Percentiles rank a stretch among this genome's conserved stretches.
These are phyloP conservation scores for Aphis gossypii DNA, from an alignment of 1,140 invertebrate genomes.

Conservation along the genomic window DNA sequence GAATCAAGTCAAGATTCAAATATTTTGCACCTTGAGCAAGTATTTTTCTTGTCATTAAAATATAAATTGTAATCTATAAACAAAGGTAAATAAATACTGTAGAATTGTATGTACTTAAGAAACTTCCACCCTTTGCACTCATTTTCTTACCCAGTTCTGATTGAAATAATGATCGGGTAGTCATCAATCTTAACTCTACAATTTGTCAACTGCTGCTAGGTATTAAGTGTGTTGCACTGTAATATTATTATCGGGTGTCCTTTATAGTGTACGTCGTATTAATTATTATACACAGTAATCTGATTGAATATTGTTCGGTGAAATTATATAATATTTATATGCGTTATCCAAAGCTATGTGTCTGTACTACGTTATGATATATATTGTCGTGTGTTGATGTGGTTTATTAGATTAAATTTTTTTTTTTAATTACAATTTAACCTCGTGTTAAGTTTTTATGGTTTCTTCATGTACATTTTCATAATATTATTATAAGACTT, in stretches of 20 bases:
- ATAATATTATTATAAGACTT: neutral
- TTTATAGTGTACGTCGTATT: neutral
- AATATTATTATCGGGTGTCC: neutral
- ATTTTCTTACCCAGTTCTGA: neutral
- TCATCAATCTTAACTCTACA: neutral
- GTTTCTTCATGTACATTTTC: neutral
- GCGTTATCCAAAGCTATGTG: neutral
- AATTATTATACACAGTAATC: neutral
- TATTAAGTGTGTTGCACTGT: neutral
- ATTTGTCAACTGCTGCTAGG: neutral
- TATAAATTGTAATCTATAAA: no score
- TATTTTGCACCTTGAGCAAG: neutral
- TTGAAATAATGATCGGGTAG: accelerated
- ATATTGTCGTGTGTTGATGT: neutral
- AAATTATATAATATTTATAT: neutral
- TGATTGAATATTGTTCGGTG: neutral
- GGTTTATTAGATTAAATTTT: neutral
- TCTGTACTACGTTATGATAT: neutral
- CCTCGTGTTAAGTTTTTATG: neutral
- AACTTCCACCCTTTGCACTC: neutral
- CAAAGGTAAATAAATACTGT: neutral
- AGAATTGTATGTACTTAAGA: neutral
- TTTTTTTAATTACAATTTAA: neutral
- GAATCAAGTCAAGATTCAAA: neutral
- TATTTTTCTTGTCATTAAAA: neutral